phyloP scores from a whole-genome alignment of 2,113 vertebrate species.

The Ondatra zibethicus region DNA sequence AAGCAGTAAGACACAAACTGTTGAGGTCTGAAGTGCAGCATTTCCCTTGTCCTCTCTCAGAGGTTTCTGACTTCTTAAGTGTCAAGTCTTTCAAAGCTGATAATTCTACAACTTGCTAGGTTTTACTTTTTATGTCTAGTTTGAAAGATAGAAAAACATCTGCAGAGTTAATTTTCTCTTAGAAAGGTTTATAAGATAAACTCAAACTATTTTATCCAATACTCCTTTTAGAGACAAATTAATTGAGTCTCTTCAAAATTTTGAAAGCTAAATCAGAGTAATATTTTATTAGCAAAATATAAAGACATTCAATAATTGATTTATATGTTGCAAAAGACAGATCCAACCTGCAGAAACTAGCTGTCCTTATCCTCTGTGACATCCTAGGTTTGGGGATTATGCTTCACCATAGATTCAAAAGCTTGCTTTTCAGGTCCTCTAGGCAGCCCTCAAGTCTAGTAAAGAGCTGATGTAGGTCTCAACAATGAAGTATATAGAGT shows the following conservation, averaged over 20 bases:
- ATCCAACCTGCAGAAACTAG: neutral
- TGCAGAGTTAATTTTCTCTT: neutral
- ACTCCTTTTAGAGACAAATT: slow-evolving; percentile 11
- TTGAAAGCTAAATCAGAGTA: slow-evolving; percentile 26
- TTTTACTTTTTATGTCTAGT: slow-evolving; percentile 19
- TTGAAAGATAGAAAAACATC: neutral
- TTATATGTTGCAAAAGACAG: slow-evolving; percentile 16
- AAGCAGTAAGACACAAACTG: neutral
- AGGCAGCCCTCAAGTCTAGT: slow-evolving; percentile 49
- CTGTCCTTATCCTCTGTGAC: slow-evolving; percentile 30
- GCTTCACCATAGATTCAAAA: slow-evolving; percentile 59
- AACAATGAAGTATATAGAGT: slow-evolving; percentile 60
- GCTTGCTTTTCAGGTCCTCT: slow-evolving; percentile 47
- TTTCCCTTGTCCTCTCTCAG: neutral
- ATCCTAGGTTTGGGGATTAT: slow-evolving; percentile 17
- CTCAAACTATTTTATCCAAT: neutral
- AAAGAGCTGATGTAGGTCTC: slow-evolving; percentile 50
- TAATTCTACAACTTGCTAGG: neutral
- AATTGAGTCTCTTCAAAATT: neutral
- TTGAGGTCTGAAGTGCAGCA: neutral
- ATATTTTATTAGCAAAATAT: neutral
- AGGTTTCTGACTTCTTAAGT: neutral
- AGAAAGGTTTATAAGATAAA: neutral
- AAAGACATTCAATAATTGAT: slow-evolving; percentile 29
- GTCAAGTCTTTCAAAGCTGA: slow-evolving; percentile 19